Evolutionary conservation across 2,113 vertebrate species (phyloP), one percentile per base, ranked within the genome.

Genomic region (Salvelinus namaycush): DNA sequence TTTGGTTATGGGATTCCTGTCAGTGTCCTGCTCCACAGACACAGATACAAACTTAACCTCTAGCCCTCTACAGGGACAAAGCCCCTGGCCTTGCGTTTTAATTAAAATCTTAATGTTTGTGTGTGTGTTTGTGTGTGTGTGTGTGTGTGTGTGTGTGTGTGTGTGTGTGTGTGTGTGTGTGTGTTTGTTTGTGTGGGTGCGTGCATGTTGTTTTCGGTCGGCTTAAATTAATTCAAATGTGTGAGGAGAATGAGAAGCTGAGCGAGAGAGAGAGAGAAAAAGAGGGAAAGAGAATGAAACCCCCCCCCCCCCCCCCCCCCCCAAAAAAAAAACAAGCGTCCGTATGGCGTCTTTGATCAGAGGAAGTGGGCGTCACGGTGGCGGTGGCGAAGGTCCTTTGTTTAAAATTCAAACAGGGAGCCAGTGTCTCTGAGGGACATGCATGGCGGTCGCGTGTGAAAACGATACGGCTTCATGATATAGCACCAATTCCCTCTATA

Each of bases 1-100:
- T 83, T 81, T 87, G 73, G 51, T 76, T 84, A 82, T 85, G 80
- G 83, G 79, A 77, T 87, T 87, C 78, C 83, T 87, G 85, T 89
- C 85, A 80, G 75, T 76, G 78, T 75, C 69, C 51, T 67, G 72
- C 72, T 83, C 73, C 62, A 68, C 74, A 74, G 54, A 68, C 78
- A 81, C 75, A 76, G 82, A 83, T 84, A 82, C 84, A 78, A 84
- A 74, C 74, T 79, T 86, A 81, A 87, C 87, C 83, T 79, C 76
- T 77, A 1, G 64, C 34, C 85, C 79, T 73, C 68, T 59, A 68
- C 59, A 76, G 80, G 75, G 51, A 76, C 70, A 72, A 76, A 79
- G 76, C 70, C 74, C 69, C 44, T 57, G 79, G 49, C 60, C 70
- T 49, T 13, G 68, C 59, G 76, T 84, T 87, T 85, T 76, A 85